Evolutionary conservation across 1,140 invertebrate genomes (phyloP).

Genomic region (Intoshia linei): DNA sequence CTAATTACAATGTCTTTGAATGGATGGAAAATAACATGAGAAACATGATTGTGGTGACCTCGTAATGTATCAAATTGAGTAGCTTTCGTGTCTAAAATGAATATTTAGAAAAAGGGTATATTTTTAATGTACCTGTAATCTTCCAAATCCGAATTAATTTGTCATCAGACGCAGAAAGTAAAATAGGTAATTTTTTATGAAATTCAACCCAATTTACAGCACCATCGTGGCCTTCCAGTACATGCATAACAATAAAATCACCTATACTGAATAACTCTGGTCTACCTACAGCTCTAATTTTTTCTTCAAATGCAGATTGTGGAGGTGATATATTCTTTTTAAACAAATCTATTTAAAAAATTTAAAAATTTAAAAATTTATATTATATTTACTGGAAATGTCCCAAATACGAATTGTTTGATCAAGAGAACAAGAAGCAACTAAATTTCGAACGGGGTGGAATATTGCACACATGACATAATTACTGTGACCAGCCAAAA

Average conservation of each 20-base stretch:
- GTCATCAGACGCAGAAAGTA: slow-evolving; percentile 87
- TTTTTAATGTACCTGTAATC: slow-evolving; percentile 44
- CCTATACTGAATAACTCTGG: slow-evolving; percentile 84
- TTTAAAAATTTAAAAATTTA: slow-evolving; percentile 1
- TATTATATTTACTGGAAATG: slow-evolving; percentile 34
- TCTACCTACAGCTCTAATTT: slow-evolving; percentile 41
- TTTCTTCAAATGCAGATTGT: slow-evolving; percentile 51
- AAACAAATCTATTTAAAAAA: slow-evolving; percentile 30
- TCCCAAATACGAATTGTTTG: slow-evolving; percentile 96
- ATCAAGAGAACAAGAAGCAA: slow-evolving; percentile 83
- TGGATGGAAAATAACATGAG: slow-evolving; percentile 81
- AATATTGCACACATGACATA: slow-evolving; percentile 99
- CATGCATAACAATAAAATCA: slow-evolving; percentile 84
- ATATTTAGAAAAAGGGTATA: slow-evolving; percentile 4
- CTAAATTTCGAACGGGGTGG: slow-evolving; percentile 71
- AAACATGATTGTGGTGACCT: slow-evolving; percentile 96
- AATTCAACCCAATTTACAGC: slow-evolving; percentile 95
- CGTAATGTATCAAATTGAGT: slow-evolving; percentile 97
- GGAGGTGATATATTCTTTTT: slow-evolving; percentile 91
- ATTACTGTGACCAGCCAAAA: slow-evolving; percentile 55
- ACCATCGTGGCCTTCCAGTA: slow-evolving; percentile 44
- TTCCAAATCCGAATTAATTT: slow-evolving; percentile 84
- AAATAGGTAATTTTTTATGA: slow-evolving; percentile 64
- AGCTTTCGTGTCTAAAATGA: slow-evolving; percentile 29
- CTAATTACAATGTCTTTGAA: slow-evolving; percentile 75